These are phyloP conservation scores for Ornithoptera priamus DNA, from an alignment of 2,888 invertebrate genomes.

Conservation along the genomic window DNA sequence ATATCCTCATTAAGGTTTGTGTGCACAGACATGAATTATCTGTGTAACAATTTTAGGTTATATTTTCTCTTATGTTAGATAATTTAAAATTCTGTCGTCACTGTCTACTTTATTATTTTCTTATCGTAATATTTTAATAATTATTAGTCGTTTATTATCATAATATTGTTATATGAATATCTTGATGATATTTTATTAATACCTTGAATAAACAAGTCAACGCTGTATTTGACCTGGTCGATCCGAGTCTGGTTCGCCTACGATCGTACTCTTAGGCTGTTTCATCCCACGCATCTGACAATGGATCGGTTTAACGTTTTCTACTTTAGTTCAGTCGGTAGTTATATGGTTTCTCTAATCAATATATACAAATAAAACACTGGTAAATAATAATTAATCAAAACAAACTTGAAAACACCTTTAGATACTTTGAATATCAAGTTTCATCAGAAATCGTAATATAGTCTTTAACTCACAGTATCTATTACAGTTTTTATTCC, in stretches of 20 bases:
- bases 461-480: too few relatives aligned
- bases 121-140: not conserved
- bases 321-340: constrained; percentile 43
- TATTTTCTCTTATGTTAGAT: not conserved
- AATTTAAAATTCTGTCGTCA: not conserved
- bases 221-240: constrained; percentile 43
- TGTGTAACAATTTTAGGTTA: not conserved
- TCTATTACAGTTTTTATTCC: too few relatives aligned
- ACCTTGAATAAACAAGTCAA: constrained; percentile 18
- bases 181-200: constrained; percentile 1
- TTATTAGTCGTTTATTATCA: not conserved
- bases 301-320: constrained; percentile 39
- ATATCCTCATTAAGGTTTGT: too few relatives aligned
- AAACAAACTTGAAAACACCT: too few relatives aligned
- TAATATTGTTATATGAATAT: not conserved
- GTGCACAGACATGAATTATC: too few relatives aligned
- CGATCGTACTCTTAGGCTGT: constrained; percentile 19
- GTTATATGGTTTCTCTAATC: constrained; percentile 35
- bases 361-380: not conserved
- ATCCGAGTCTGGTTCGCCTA: constrained; percentile 42
- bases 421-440: too few relatives aligned
- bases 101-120: not conserved
- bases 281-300: constrained; percentile 41
- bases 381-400: not conserved
- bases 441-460: too few relatives aligned